Evolutionary conservation across 1,140 invertebrate species (phyloP), one percentile per base, ranked within the genome.

Genomic region (Protaetia brevitarsis): DNA sequence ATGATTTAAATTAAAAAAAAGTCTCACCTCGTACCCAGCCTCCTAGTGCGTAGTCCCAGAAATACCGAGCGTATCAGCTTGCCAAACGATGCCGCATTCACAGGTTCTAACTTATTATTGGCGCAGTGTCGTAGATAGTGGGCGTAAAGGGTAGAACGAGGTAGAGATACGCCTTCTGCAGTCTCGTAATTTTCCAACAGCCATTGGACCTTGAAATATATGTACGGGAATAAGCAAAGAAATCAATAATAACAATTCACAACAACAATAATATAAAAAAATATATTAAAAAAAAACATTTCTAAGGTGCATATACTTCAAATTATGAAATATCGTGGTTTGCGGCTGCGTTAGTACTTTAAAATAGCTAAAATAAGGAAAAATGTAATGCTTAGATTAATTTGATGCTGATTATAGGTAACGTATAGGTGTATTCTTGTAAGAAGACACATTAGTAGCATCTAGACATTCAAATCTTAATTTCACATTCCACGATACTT

Each of bases 61-160:
- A 99, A 99, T 31, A 99, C 97, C 3, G 95, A 97, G 36, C 97
- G 87, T 72, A 99, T 99, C 10, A 99, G 84, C 82, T 99, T 99
- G 27, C 97, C 97, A 85, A 99, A 99, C 31, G 96, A 98, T 7
- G 97, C 97, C 51, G 96, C 96, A 85, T 99, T 99, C 64, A 99
- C 97, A 5, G 96, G 95, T 78, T 98, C 96, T 62, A 99, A 82
- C 79, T 96, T 96, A 75, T 96, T 88, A 74, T 98, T 93, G 45
- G 89, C 86, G 81, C 97, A 99, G 78, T 98, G 96, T 21, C 93
- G 87, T 70, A 98, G 83, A 80, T 99, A 99, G 82, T 99, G 96
- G 77, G 94, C 91, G 80, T 99, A 99, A 5, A 99, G 82, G 10
- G 96, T 99, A 19, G 94, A 97, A 34, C 97, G 87, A 6, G 97